Evolutionary conservation across 2,797 vertebrate genomes (phyloP).

Genomic region (Tadarida brasiliensis): DNA sequence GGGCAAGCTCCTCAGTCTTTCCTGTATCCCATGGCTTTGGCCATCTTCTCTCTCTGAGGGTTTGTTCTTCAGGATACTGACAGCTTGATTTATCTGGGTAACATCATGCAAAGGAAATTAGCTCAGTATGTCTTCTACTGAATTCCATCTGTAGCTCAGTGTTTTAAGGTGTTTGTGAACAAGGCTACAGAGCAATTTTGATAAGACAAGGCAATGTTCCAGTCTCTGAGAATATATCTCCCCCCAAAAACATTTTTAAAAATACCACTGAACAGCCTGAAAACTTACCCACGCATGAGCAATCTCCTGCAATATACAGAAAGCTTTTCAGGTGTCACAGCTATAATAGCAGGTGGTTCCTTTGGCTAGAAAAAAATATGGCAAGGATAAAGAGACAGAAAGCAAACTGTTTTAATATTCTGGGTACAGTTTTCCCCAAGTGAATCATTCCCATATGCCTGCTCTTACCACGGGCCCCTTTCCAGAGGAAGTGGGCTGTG

Average conservation of each 20-base stretch:
- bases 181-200: conserved; percentile 69
- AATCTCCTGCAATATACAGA: conserved; percentile 69
- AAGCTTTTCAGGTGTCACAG: conserved; percentile 79
- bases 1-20: conserved; percentile 35
- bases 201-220: conserved; percentile 62
- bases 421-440: conserved; percentile 71
- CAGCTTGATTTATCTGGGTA: conserved; percentile 83
- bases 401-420: conserved; percentile 79
- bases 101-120: conserved; percentile 81
- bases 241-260: conserved; percentile 72
- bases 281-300: conserved; percentile 69
- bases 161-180: conserved; percentile 62
- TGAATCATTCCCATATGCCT: conserved; percentile 77
- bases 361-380: conserved; percentile 66
- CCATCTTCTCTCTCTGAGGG: conserved; percentile 38
- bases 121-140: conserved; percentile 78
- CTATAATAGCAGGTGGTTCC: conserved; percentile 78
- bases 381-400: conserved; percentile 65
- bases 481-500: conserved; percentile 71
- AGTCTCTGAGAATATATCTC: conserved; percentile 75
- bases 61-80: conserved; percentile 71
- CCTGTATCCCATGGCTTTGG: conserved; percentile 68
- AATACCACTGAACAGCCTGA: conserved; percentile 61
- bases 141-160: conserved; percentile 83
- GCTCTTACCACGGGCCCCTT: conserved; percentile 52